Base-by-base conservation (phyloP, 2,113 vertebrate species). In the Cygnus atratus region DNA sequence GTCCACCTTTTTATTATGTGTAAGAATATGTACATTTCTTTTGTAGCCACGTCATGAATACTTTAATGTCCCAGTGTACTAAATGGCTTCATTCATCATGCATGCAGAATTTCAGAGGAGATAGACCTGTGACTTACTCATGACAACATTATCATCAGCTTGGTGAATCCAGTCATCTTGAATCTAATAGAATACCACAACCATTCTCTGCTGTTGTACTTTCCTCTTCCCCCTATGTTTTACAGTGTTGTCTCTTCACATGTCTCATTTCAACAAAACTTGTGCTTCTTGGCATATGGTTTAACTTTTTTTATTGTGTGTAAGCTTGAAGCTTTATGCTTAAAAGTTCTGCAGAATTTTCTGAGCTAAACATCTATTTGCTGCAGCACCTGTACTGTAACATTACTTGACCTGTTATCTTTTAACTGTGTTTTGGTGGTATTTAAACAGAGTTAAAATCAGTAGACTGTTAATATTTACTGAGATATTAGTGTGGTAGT, bases 11-110 rank as follows among this genome's bases (percentile, higher is more conserved):
- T 70, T 97, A 50, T 96, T 97, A 62, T 98, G 95, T 98, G 57
- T 98, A 98, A 98, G 98, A 98, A 97, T 97, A 73, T 99, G 93
- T 98, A 96, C 97, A 87, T 99, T 98, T 99, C 98, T 99, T 98
- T 99, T 98, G 92, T 98, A 99, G 99, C 99, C 99, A 97, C 99
- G 98, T 90, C 99, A 99, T 98, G 99, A 99, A 98, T 99, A 99
- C 98, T 99, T 99, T 99, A 99, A 99, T 98, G 99, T 99, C 97
- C 99, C 99, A 98, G 99, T 99, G 98, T 99, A 99, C 98, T 99
- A 99, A 99, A 97, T 98, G 98, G 98, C 98, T 96, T 98, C 98
- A 97, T 98, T 98, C 97, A 97, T 97, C 98, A 98, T 97, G 97
- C 98, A 97, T 98, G 98, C 98, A 98, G 98, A 97, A 77, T 98